phyloP scores from a whole-genome alignment of 2,888 invertebrate genomes.

The Tupiocoris notatus region DNA sequence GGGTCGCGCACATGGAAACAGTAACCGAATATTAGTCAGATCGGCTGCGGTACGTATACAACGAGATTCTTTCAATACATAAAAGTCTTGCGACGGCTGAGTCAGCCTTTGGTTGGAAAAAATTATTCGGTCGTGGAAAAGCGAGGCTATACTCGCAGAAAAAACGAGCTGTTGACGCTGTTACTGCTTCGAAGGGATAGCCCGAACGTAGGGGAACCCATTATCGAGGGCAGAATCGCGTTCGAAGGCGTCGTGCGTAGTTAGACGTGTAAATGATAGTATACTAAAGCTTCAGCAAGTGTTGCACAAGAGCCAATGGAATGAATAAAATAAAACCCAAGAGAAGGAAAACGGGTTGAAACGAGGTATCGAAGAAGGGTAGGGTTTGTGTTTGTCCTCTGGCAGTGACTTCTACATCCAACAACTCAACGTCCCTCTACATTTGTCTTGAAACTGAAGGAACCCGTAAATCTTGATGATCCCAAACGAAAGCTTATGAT shows the following conservation, averaged over 20 bases:
- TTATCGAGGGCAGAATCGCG: background rate
- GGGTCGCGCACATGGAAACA: background rate
- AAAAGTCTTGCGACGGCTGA: background rate
- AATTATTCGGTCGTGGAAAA: background rate
- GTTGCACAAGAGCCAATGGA: constrained; percentile 24
- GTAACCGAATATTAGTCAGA: background rate
- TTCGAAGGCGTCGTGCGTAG: constrained; percentile 17
- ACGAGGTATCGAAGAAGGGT: background rate
- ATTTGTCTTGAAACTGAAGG: background rate
- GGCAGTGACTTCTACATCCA: no score
- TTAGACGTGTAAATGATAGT: constrained; percentile 32
- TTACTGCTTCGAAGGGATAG: no score
- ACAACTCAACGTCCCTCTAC: no score
- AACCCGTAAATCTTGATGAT: background rate
- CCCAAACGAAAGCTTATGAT: background rate
- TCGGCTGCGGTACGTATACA: background rate
- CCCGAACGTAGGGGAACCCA: background rate
- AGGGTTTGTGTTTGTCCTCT: no score
- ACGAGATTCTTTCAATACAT: background rate
- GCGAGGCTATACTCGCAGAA: background rate
- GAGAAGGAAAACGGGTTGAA: background rate
- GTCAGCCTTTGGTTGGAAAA: background rate
- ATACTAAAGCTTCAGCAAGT: constrained; percentile 26
- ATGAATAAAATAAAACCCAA: constrained; percentile 30
- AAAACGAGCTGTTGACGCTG: background rate